Conservation (phyloP, 2,113 vertebrate species). For the Calonectris borealis region DNA sequence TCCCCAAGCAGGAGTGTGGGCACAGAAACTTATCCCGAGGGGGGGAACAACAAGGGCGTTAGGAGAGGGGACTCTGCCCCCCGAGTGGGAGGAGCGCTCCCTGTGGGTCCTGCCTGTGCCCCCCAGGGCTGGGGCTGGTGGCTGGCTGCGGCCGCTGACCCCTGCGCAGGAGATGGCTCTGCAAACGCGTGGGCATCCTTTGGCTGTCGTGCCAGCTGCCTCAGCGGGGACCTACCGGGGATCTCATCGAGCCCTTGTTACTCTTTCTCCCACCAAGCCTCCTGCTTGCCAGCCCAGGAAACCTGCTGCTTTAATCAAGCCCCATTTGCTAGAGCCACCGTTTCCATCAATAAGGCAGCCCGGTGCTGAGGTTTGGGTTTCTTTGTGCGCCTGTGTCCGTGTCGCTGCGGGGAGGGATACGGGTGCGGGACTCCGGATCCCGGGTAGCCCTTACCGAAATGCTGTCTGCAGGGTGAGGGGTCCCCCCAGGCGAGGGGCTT, state of each 20-base stretch:
- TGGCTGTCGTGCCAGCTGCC: neutral
- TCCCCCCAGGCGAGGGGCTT: accelerated
- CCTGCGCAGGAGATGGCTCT: neutral
- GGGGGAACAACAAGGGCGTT: too few species aligned
- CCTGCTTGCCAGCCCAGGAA: neutral
- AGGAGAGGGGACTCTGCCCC: neutral
- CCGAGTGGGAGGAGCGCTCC: neutral
- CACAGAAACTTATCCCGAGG: too few species aligned
- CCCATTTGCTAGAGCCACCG: accelerated
- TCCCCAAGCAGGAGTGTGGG: too few species aligned
- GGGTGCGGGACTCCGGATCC: neutral
- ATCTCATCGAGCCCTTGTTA: accelerated
- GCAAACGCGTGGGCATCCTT: accelerated
- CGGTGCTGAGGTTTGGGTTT: neutral
- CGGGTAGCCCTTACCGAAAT: neutral
- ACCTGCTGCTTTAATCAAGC: accelerated
- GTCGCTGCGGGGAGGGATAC: accelerated
- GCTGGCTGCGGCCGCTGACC: neutral
- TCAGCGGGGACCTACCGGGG: neutral
- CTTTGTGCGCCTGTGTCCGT: accelerated
- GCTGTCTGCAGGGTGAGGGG: neutral
- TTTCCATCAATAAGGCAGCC: too few species aligned
- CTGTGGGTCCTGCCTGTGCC: neutral
- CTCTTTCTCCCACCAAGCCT: neutral
- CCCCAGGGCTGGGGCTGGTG: neutral